Conservation (phyloP, 2,888 invertebrate species). For the Platypus cylindrus region DNA sequence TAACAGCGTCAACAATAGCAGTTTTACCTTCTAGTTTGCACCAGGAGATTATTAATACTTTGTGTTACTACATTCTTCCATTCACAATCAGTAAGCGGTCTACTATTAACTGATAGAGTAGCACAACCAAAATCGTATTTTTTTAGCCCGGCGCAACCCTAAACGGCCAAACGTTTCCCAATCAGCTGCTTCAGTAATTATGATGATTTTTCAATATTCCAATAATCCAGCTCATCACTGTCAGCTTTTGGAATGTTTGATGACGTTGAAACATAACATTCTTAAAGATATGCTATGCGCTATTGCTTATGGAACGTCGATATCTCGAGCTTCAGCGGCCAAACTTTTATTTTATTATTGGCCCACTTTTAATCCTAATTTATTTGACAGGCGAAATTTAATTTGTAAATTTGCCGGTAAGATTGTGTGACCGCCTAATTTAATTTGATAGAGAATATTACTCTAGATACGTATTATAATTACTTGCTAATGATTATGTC, state of each 20-base stretch:
- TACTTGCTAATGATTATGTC: neutral
- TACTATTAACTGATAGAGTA: neutral
- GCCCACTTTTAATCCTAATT: constrained; percentile 92
- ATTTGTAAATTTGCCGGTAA: constrained; percentile 79
- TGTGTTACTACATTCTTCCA: constrained; percentile 92
- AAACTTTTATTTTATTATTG: constrained; percentile 97
- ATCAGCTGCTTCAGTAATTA: constrained; percentile 83
- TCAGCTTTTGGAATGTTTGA: constrained; percentile 88
- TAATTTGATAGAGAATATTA: too few species aligned
- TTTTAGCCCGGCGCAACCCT: constrained; percentile 41
- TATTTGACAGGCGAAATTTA: constrained; percentile 79
- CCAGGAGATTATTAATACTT: constrained; percentile 86
- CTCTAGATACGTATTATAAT: too few species aligned
- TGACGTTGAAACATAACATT: constrained; percentile 84
- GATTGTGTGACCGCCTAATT: too few species aligned
- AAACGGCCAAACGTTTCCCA: constrained; percentile 69
- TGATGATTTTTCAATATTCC: constrained; percentile 96
- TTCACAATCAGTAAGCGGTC: constrained; percentile 77
- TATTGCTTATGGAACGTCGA: constrained; percentile 91
- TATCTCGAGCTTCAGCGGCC: constrained; percentile 88
- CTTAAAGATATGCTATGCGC: constrained; percentile 90
- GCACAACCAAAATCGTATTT: constrained; percentile 3
- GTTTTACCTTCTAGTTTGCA: constrained; percentile 83
- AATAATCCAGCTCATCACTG: constrained; percentile 92
- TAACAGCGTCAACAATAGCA: constrained; percentile 87